A percentile compares a stretch with the other conserved stretches of the same genome.
phyloP scores from a whole-genome alignment of 1,140 invertebrate genomes.

The Cylas formicarius region DNA sequence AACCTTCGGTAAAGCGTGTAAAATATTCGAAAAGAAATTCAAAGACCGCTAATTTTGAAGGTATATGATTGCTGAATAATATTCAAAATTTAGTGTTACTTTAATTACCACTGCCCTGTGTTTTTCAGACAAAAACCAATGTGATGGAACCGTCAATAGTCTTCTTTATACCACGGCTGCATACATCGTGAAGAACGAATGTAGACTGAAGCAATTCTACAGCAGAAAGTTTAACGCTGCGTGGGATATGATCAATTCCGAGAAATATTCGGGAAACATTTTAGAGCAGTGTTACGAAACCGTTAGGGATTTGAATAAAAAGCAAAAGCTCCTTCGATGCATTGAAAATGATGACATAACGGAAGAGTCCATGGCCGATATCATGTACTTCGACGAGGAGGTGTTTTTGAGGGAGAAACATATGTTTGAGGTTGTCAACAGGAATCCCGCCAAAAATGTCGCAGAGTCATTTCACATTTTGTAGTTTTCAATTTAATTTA shows the following conservation, averaged over 20 bases:
- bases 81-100: too few species aligned
- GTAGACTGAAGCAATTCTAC: constrained; percentile 23
- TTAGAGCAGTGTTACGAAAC: constrained; percentile 26
- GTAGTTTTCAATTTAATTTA: too few species aligned
- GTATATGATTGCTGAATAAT: too few species aligned
- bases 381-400: constrained; percentile 29
- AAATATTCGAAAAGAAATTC: too few species aligned
- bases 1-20: too few species aligned
- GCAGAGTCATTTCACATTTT: neutral
- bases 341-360: constrained; percentile 32
- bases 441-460: too few species aligned
- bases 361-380: constrained; percentile 24
- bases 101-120: too few species aligned
- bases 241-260: constrained; percentile 30
- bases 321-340: constrained; percentile 29
- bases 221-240: constrained; percentile 24
- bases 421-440: constrained; percentile 20
- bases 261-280: constrained; percentile 12
- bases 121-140: too few species aligned
- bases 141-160: too few species aligned
- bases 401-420: constrained; percentile 29
- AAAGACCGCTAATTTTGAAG: too few species aligned
- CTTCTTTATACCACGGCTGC: constrained; percentile 30
- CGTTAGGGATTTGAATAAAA: constrained; percentile 34
- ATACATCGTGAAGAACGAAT: constrained; percentile 26